Evolutionary conservation across 2,797 vertebrate genomes (phyloP).

Genomic region (Myotis planiceps): DNA sequence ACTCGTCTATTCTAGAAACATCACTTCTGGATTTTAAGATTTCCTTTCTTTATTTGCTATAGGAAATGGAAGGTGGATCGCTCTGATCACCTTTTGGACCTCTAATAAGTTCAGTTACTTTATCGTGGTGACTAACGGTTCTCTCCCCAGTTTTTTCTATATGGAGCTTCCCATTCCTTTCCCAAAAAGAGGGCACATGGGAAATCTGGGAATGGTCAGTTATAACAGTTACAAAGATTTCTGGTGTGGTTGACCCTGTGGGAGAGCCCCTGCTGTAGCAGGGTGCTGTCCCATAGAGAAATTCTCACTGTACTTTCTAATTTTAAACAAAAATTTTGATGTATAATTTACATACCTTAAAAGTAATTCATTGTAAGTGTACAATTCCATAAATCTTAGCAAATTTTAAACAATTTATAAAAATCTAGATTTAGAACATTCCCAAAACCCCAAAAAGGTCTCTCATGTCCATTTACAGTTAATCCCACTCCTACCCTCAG

Average conservation of each 20-base stretch:
- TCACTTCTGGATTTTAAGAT: conserved; percentile 33
- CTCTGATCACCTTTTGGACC: neutral
- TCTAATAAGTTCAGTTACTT: conserved; percentile 21
- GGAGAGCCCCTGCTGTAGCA: neutral
- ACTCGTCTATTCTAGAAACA: neutral
- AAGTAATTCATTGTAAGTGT: neutral
- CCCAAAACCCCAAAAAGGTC: neutral
- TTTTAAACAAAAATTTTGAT: conserved; percentile 9
- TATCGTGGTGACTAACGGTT: neutral
- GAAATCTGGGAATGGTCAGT: neutral
- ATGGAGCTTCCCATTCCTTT: neutral
- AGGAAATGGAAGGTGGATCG: neutral
- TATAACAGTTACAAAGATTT: neutral
- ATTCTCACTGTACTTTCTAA: neutral
- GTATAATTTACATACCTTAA: neutral
- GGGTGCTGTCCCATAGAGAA: neutral
- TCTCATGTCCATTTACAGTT: neutral
- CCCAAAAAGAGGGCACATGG: neutral
- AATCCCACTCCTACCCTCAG: neutral
- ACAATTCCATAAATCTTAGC: conserved; percentile 1
- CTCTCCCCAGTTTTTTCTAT: neutral
- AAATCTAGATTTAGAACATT: conserved; percentile 12
- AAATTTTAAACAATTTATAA: conserved; percentile 5
- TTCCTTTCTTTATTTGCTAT: neutral
- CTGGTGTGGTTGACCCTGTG: neutral